A percentile compares a stretch with the other conserved stretches of the same genome.
Evolutionary conservation across 1,140 invertebrate genomes (phyloP).

Genomic region (Limonius californicus): DNA sequence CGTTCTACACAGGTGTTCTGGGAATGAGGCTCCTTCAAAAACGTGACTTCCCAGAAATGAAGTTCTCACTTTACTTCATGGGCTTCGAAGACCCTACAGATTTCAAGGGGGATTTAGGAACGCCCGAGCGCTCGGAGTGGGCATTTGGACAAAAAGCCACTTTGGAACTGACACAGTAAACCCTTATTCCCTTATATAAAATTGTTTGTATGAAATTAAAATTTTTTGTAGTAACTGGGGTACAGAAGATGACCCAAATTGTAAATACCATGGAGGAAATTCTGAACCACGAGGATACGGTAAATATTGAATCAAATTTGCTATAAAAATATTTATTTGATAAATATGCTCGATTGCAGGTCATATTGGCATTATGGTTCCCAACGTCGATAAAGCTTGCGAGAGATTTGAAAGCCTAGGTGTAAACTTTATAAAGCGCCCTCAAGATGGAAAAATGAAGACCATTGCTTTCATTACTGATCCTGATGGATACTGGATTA

Average conservation of each 20-base stretch:
- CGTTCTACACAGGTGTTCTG: constrained; percentile 86
- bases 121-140: constrained; percentile 67
- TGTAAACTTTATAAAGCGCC: constrained; percentile 87
- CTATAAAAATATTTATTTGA: background rate
- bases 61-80: constrained; percentile 92
- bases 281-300: constrained; percentile 85
- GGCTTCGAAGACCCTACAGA: constrained; percentile 79
- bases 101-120: constrained; percentile 62
- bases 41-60: constrained; percentile 83
- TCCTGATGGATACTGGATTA: constrained; percentile 96
- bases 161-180: constrained; percentile 89
- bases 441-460: constrained; percentile 90
- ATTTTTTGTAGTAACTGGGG: constrained; percentile 84
- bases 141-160: constrained; percentile 81
- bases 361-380: constrained; percentile 87
- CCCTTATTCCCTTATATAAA: constrained; percentile 31
- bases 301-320: too few species aligned
- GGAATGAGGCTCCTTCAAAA: constrained; percentile 89
- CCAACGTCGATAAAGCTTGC: constrained; percentile 83
- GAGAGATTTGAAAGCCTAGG: constrained; percentile 78
- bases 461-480: constrained; percentile 91
- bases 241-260: constrained; percentile 76
- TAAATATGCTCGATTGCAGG: constrained; percentile 49
- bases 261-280: constrained; percentile 87
- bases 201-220: too few species aligned